Conservation (phyloP, 1,140 invertebrate species). For the Ladona fulva region DNA sequence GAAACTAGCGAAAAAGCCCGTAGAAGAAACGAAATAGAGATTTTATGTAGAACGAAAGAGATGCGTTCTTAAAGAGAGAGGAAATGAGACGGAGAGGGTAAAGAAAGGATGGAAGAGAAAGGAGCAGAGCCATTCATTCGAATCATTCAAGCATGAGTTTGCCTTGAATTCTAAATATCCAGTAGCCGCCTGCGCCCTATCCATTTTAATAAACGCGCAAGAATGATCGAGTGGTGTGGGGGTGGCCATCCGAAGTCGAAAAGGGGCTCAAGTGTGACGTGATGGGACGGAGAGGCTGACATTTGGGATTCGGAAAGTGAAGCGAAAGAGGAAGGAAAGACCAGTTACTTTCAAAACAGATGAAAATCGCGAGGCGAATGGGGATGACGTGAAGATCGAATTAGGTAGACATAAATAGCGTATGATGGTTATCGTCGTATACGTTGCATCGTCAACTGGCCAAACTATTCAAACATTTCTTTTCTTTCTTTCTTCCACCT, state of each 20-base stretch:
- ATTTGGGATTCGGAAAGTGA: too few species aligned
- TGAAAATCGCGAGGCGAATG: too few species aligned
- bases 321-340: too few species aligned
- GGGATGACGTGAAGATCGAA: too few species aligned
- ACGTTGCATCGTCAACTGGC: too few species aligned
- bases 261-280: too few species aligned
- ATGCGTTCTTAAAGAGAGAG: slow-evolving; percentile 21
- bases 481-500: too few species aligned
- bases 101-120: background rate
- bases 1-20: background rate
- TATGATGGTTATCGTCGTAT: too few species aligned
- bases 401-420: too few species aligned
- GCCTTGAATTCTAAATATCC: slow-evolving; percentile 16
- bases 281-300: too few species aligned
- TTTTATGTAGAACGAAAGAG: slow-evolving; percentile 22
- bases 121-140: background rate
- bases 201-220: slow-evolving; percentile 12
- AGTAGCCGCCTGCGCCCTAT: background rate
- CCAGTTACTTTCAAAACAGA: too few species aligned
- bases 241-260: background rate
- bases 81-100: slow-evolving; percentile 17
- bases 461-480: too few species aligned
- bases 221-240: background rate
- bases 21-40: background rate
- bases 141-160: slow-evolving; percentile 16